These are phyloP conservation scores for Netelia virgata DNA, from an alignment of 2,888 invertebrate genomes.

Conservation along the genomic window DNA sequence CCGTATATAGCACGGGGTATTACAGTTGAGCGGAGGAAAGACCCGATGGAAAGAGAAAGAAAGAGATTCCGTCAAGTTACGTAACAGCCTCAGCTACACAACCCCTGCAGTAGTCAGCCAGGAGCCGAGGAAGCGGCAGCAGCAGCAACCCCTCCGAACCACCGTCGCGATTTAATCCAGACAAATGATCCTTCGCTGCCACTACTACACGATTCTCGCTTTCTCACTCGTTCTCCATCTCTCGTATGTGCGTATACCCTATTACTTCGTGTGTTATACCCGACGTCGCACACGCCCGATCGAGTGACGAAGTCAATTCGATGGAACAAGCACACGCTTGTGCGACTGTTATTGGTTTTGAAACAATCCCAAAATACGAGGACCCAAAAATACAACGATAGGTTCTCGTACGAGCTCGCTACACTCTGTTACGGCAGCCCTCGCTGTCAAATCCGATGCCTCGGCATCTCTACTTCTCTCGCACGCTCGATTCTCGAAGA, in stretches of 20 bases:
- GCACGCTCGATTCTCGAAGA: not conserved
- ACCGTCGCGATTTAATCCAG: constrained; percentile 76
- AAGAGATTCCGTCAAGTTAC: constrained; percentile 61
- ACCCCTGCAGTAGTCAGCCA: constrained; percentile 56
- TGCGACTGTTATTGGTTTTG: constrained; percentile 25
- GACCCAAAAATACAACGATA: constrained; percentile 40
- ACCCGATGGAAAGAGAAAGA: constrained; percentile 48
- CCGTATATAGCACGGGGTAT: constrained; percentile 64
- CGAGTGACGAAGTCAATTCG: constrained; percentile 64
- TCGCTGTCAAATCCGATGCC: constrained; percentile 37
- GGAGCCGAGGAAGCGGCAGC: constrained; percentile 29
- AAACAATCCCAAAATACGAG: constrained; percentile 38
- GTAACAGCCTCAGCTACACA: constrained; percentile 56
- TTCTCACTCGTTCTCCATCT: constrained; percentile 32
- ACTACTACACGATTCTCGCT: constrained; percentile 25
- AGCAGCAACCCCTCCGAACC: constrained; percentile 58
- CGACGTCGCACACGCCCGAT: constrained; percentile 39
- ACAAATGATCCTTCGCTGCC: constrained; percentile 76
- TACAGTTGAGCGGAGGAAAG: constrained; percentile 58
- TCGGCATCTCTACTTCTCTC: constrained; percentile 55
- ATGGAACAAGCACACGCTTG: constrained; percentile 45
- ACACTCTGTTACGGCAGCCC: not conserved
- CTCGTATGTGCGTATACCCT: constrained; percentile 12
- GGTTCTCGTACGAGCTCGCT: not conserved
- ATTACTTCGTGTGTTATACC: constrained; percentile 45